Conservation (phyloP, 64 coral and sea anemone species). For the Actinia equina region DNA sequence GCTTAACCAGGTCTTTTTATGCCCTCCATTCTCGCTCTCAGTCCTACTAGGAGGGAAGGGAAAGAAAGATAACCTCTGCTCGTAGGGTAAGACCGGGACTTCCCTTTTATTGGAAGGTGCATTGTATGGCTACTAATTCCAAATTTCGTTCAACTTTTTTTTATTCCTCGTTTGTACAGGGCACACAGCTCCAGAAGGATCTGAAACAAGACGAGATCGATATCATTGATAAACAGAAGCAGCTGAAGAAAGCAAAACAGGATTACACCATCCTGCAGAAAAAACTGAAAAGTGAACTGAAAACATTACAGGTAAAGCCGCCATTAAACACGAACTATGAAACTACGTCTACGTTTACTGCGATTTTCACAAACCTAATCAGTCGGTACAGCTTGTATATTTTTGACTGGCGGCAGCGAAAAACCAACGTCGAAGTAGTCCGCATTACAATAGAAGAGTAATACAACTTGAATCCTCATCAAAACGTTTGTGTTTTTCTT, state of each 20-base stretch:
- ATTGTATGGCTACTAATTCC: background rate
- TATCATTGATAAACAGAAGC: conserved; percentile 87
- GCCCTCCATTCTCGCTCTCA: no score
- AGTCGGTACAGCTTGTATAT: no score
- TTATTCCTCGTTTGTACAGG: conserved; percentile 33
- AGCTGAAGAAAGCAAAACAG: conserved; percentile 86
- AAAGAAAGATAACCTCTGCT: no score
- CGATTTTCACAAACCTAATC: no score
- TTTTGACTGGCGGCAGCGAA: no score
- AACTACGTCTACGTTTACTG: no score
- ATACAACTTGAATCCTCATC: background rate
- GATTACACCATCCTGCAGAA: conserved; percentile 77
- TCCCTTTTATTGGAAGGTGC: no score
- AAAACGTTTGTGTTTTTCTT: background rate
- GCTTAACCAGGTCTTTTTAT: no score
- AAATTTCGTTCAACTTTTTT: background rate
- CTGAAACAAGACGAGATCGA: conserved; percentile 78
- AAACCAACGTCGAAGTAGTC: no score
- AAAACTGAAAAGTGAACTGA: conserved; percentile 71
- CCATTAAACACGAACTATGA: background rate
- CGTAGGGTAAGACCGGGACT: no score
- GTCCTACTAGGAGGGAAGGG: no score
- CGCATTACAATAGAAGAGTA: no score
- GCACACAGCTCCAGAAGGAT: conserved; percentile 79
- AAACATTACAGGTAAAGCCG: conserved; percentile 61